Evolutionary conservation across 2,888 invertebrate species (phyloP), one percentile per base, ranked within the genome.

Genomic region (Seira musarum): DNA sequence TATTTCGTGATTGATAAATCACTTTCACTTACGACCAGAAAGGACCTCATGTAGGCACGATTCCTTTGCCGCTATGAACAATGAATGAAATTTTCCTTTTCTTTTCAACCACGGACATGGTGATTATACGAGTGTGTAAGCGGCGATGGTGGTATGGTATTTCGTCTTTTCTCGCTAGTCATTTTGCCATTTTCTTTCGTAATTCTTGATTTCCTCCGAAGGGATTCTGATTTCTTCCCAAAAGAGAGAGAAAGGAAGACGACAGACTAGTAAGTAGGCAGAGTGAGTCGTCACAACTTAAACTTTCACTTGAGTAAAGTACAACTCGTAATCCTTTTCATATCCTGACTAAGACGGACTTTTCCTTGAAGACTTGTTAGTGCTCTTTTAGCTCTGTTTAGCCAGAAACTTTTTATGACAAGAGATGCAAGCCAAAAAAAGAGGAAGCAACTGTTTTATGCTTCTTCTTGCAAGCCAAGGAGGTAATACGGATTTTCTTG

Each of bases 1-100:
- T 21, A 66, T 40, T 66, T 61, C 69, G 66, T 79, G 80, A 83
- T 83, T 83, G 81, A 83, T 83, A 81, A 83, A 80, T 83, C 83
- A 83, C 83, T 83, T 80, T 67, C 65, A 63, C 73, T 81, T 75
- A 66, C 30, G 57, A 68, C 15, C 1, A 22, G 40, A 22, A n/a
- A n/a, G n/a, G n/a, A n/a, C n/a, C n/a, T n/a, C n/a, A n/a, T n/a
- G n/a, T n/a, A n/a, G n/a, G 22, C 64, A 22, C n/a, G n/a, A 19
- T 49, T 25, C 35, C 24, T 64, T 25, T 13, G 64, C 30, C 10
- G 24, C 60, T 17, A 2, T 22, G 3, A 61, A 21, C 13, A 30
- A 2, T 30, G 24, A 5, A 25, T 65, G 30, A n/a, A 25, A 3
- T n/a, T 2, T 3, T 30, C 10, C 35, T 63, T 2, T 21, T 60